These are phyloP conservation scores for Scomberomorus guttatus DNA, from an alignment of 2,797 vertebrate genomes.

Conservation along the genomic window DNA sequence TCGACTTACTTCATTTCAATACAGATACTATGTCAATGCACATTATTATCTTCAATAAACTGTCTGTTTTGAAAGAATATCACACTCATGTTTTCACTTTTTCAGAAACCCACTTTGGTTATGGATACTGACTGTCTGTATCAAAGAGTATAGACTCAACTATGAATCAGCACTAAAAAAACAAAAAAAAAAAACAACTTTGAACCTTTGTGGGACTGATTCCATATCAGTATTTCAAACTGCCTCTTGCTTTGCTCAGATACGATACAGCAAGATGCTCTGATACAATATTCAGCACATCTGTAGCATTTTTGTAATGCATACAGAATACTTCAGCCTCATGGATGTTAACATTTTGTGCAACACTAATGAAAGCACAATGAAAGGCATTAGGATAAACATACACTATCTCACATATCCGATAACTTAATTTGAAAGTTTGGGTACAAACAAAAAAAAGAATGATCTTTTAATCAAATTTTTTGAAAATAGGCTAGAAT, in stretches of 20 bases:
- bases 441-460: background rate
- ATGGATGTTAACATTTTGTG: conserved; percentile 7
- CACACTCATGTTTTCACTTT: conserved; percentile 59
- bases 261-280: conserved; percentile 54
- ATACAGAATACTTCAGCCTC: conserved; percentile 9
- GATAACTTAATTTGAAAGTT: conserved; percentile 1
- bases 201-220: conserved; percentile 56
- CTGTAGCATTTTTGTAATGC: conserved; percentile 23
- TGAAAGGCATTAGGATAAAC: background rate
- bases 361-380: conserved; percentile 11
- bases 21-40: conserved; percentile 58
- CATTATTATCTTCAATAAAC: conserved; percentile 65
- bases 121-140: conserved; percentile 37
- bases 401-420: background rate
- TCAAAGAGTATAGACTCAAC: conserved; percentile 49
- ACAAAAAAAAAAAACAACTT: conserved; percentile 3
- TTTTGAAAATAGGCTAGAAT: conserved; percentile 32
- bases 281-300: conserved; percentile 32
- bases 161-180: conserved; percentile 56
- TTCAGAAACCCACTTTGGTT: conserved; percentile 30
- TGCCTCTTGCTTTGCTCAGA: conserved; percentile 62
- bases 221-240: conserved; percentile 59
- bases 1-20: conserved; percentile 57
- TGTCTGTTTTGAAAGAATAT: conserved; percentile 60
- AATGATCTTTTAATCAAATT: conserved; percentile 43